Evolutionary conservation across 2,888 invertebrate species (phyloP).

Genomic region (Epiblema foenella): DNA sequence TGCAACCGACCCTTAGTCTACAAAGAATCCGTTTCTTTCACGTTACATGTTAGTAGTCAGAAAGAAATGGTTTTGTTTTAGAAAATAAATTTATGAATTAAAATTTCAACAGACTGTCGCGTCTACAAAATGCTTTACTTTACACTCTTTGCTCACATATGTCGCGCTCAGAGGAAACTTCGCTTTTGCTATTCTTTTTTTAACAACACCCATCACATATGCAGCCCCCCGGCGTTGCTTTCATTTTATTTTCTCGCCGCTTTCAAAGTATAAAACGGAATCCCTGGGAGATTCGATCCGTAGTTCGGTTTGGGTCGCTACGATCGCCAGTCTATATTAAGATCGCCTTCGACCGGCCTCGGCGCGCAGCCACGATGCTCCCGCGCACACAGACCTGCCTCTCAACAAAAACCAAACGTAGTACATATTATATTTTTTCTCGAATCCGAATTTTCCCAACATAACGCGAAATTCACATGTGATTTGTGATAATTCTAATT

Average conservation of each 20-base stretch:
- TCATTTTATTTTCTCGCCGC: slow-evolving; percentile 55
- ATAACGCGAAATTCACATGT: slow-evolving; percentile 56
- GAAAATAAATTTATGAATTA: not conserved
- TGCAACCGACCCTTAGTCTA: too few species aligned
- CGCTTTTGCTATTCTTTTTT: slow-evolving; percentile 50
- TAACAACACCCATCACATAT: slow-evolving; percentile 53
- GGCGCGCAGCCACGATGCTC: slow-evolving; percentile 65
- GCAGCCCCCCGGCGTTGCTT: slow-evolving; percentile 54
- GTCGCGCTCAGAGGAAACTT: slow-evolving; percentile 45
- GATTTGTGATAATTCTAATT: slow-evolving; percentile 47
- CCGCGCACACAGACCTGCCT: slow-evolving; percentile 69
- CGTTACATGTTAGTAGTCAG: not conserved
- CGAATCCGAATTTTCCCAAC: slow-evolving; percentile 68
- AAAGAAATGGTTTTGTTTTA: too few species aligned
- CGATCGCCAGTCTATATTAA: slow-evolving; percentile 72
- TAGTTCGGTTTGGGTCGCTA: slow-evolving; percentile 69
- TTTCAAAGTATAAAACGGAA: slow-evolving; percentile 67
- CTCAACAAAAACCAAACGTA: slow-evolving; percentile 78
- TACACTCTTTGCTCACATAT: slow-evolving; percentile 15
- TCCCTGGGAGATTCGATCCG: slow-evolving; percentile 69
- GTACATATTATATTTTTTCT: slow-evolving; percentile 80
- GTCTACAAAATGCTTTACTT: slow-evolving; percentile 4
- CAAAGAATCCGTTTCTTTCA: not conserved
- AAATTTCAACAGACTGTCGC: not conserved
- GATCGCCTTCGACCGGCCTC: slow-evolving; percentile 76